Base-by-base conservation (phyloP, 2,797 vertebrate genomes). In the Notoglanidium macrostoma region DNA sequence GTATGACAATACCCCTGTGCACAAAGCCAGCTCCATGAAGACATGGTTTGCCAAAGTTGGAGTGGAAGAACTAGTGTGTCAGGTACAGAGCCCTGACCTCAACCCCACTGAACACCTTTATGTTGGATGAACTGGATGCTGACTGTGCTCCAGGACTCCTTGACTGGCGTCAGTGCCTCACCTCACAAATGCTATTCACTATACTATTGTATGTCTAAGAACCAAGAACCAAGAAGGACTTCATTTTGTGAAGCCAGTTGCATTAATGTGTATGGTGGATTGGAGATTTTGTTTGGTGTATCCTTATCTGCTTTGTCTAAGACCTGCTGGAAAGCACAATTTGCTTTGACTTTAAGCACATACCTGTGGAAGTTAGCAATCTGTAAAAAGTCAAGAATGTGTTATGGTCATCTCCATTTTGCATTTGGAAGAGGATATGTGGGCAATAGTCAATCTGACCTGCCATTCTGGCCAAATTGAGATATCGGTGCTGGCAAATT, bases 371-470 rank as follows among this genome's bases (percentile, higher is more conserved):
- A 59, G 17, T 78, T 21, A 32, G n/a, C 15, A 21, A 57, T 4
- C 51, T 57, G 17, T 57, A 57, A 35, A 5, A 57, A 35, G 76
- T 23, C 6, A 29, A 35, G 51, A 57, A 35, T 9, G 46, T 76
- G 26, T 54, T 49, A 10, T 14, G 49, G n/a, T 11, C 44, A 32
- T 68, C 63, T 68, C 14, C 40, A 46, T 82, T 68, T 40, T 65
- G 59, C 26, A 51, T 68, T 59, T 78, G 32, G 72, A 11, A 78
- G 61, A 78, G 73, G 72, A 57, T 67, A 29, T 54, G 83, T 80
- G 67, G 76, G 76, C 32, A 78, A 55, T 29, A 85, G 59, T 74
- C 57, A 44, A 49, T 65, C 68, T 74, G 68, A 88, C 77, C 78
- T 73, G 15, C 46, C 29, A 15, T 46, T 73, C 57, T 88, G 77